Conservation (phyloP, 2,797 vertebrate species). For the Muscicapa comitata region DNA sequence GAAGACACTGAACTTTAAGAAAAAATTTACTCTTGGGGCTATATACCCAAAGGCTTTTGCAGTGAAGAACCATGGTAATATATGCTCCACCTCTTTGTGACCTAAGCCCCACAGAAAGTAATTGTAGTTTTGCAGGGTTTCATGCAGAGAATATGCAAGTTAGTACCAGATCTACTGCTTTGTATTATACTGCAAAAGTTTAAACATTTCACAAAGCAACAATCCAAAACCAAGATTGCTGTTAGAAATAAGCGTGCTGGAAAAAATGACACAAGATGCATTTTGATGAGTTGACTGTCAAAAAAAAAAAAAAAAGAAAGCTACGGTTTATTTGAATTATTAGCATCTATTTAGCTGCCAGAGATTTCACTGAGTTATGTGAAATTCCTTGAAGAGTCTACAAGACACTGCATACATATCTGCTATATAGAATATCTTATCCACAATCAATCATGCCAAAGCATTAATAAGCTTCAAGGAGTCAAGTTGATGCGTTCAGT, state of each 20-base stretch:
- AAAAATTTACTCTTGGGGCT: not conserved
- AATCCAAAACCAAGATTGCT: not conserved
- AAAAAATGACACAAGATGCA: not conserved
- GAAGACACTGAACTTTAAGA: not conserved
- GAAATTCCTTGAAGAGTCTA: not conserved
- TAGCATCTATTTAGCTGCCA: not conserved
- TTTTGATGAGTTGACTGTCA: not conserved
- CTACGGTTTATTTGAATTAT: not conserved
- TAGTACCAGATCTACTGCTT: not conserved
- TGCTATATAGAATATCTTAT: not conserved
- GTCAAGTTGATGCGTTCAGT: not conserved
- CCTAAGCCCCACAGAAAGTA: not conserved
- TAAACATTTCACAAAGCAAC: not conserved
- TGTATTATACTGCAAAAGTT: not conserved
- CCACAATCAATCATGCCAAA: not conserved
- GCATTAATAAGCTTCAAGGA: not conserved
- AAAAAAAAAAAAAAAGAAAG: not conserved
- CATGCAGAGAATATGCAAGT: not conserved
- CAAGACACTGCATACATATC: not conserved
- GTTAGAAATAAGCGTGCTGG: not conserved
- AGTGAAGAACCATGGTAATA: not conserved
- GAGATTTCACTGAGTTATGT: not conserved
- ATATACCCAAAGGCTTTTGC: not conserved
- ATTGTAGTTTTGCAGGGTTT: not conserved
- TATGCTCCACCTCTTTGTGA: not conserved